A percentile compares a stretch with the other conserved stretches of the same genome.
Conservation (phyloP, 2,113 vertebrate genomes). For the Chrysemys picta region DNA sequence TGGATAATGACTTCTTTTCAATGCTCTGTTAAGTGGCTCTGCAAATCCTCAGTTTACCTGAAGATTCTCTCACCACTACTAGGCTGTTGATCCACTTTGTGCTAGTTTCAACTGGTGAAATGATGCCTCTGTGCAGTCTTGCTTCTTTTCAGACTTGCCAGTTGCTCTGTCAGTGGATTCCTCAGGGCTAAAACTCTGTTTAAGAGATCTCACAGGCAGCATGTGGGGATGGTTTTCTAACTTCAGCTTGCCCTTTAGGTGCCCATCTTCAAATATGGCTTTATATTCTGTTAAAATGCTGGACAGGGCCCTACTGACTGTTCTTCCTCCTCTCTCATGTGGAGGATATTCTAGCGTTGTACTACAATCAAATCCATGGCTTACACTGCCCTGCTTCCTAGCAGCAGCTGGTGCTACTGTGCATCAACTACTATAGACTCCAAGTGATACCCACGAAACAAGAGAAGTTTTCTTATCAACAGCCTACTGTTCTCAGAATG, state of each 20-base stretch:
- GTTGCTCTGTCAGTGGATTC: not conserved
- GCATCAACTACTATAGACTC: not conserved
- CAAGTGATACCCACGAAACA: not conserved
- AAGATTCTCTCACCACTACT: not conserved
- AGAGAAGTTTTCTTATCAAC: not conserved
- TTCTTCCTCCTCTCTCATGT: not conserved
- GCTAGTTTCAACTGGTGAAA: not conserved
- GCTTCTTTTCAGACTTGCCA: not conserved
- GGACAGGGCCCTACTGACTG: not conserved
- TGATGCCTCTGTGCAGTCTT: not conserved
- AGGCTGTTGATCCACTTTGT: not conserved
- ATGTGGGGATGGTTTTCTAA: not conserved
- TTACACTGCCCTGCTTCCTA: not conserved
- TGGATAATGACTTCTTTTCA: not conserved
- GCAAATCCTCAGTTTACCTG: not conserved
- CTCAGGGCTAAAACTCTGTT: not conserved
- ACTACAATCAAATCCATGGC: not conserved
- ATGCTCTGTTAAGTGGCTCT: not conserved
- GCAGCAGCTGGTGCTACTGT: not conserved
- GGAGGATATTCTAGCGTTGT: not conserved
- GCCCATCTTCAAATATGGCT: not conserved
- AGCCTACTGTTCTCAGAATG: not conserved
- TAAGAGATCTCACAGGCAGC: not conserved
- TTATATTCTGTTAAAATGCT: not conserved
- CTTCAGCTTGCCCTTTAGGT: not conserved